Evolutionary conservation across 2,113 vertebrate genomes (phyloP).

Genomic region (Ptilorrhoa leucosticta): DNA sequence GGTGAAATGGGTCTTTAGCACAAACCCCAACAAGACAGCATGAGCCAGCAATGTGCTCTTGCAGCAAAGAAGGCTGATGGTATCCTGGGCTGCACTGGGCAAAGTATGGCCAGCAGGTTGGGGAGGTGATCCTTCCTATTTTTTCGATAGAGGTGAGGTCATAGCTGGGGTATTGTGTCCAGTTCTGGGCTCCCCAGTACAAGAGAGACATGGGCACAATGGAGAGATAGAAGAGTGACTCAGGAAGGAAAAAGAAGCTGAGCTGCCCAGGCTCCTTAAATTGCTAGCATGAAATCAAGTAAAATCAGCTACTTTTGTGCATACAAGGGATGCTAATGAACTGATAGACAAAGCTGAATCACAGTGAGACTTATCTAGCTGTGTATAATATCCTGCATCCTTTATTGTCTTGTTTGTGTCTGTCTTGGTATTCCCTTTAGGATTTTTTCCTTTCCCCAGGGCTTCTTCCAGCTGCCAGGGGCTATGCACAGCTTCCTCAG

Average conservation of each 20-base stretch:
- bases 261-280: neutral
- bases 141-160: neutral
- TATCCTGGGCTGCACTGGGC: neutral
- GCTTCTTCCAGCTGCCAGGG: neutral
- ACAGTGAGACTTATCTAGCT: neutral
- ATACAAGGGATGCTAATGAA: neutral
- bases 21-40: neutral
- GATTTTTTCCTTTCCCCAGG: neutral
- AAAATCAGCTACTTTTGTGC: neutral
- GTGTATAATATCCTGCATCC: neutral
- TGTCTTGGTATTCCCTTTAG: neutral
- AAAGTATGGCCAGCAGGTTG: neutral
- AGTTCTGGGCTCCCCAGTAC: neutral
- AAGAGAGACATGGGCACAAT: neutral
- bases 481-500: neutral
- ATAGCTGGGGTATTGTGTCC: neutral
- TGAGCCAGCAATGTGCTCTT: neutral
- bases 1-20: neutral
- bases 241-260: neutral
- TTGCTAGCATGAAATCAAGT: neutral
- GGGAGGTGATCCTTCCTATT: neutral
- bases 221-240: neutral
- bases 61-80: fast-evolving
- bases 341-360: neutral
- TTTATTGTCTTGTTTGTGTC: neutral